phyloP scores from a whole-genome alignment of 2,797 vertebrate genomes.

The Hafferia zeledoni region DNA sequence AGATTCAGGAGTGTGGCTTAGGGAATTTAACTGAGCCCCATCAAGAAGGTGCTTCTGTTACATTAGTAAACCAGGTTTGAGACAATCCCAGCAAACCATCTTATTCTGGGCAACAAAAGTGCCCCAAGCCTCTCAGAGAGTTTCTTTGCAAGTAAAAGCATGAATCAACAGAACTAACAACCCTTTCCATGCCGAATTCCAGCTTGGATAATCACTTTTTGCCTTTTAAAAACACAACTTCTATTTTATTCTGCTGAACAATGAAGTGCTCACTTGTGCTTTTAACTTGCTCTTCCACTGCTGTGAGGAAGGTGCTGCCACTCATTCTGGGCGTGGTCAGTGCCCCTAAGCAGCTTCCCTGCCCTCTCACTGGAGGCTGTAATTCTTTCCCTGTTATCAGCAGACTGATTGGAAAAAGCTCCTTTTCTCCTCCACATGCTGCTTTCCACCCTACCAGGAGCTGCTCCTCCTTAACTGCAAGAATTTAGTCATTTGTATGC shows the following conservation, averaged over 20 bases:
- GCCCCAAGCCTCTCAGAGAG: not conserved
- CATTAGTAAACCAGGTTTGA: not conserved
- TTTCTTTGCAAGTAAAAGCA: not conserved
- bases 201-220: not conserved
- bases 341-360: not conserved
- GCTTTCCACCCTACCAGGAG: not conserved
- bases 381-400: not conserved
- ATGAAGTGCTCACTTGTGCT: not conserved
- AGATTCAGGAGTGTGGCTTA: not conserved
- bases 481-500: not conserved
- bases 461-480: not conserved
- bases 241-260: not conserved
- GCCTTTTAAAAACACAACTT: not conserved
- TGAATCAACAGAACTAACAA: not conserved
- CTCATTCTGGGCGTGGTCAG: not conserved
- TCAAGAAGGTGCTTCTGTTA: not conserved
- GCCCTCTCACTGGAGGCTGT: not conserved
- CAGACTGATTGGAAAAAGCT: not conserved
- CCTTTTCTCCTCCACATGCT: not conserved
- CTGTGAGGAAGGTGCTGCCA: not conserved
- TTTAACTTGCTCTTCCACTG: not conserved
- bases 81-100: not conserved
- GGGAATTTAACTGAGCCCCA: not conserved
- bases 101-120: not conserved
- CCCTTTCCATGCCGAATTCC: fast-evolving